These are phyloP conservation scores for Linepithema humile DNA, from an alignment of 1,140 invertebrate genomes.

Conservation along the genomic window DNA sequence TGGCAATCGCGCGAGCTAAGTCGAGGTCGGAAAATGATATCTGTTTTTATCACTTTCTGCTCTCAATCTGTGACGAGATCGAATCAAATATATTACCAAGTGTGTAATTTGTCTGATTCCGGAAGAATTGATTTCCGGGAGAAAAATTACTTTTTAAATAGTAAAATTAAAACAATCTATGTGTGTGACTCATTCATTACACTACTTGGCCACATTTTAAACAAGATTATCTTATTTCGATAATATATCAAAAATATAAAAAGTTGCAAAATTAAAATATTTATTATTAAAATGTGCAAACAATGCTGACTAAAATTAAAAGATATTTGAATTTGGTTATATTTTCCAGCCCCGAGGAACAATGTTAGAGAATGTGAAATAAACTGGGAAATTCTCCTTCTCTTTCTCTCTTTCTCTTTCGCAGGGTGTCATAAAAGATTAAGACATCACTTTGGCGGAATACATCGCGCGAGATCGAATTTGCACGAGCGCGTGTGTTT, in stretches of 20 bases:
- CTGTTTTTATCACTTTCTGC: background rate
- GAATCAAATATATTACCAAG: background rate
- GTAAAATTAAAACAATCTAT: background rate
- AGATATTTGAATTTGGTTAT: too few species aligned
- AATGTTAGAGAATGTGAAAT: background rate
- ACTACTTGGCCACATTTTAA: background rate
- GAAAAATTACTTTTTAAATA: background rate
- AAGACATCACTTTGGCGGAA: constrained; percentile 20
- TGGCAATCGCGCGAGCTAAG: constrained; percentile 28
- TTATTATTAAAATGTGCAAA: background rate
- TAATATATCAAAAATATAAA: background rate
- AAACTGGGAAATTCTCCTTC: too few species aligned
- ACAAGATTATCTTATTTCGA: background rate
- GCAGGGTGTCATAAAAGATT: constrained; percentile 22
- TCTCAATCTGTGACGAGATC: background rate
- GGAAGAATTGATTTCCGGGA: background rate
- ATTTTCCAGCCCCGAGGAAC: background rate
- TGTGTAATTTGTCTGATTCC: background rate
- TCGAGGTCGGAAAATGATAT: constrained; percentile 11
- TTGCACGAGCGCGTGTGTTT: constrained; percentile 27
- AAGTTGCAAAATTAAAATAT: background rate
- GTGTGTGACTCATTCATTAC: background rate
- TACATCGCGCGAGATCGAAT: constrained; percentile 34
- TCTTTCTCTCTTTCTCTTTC: background rate
- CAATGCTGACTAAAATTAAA: background rate